Evolutionary conservation across 1,140 invertebrate species (phyloP).

Genomic region (Drosophila mayri): DNA sequence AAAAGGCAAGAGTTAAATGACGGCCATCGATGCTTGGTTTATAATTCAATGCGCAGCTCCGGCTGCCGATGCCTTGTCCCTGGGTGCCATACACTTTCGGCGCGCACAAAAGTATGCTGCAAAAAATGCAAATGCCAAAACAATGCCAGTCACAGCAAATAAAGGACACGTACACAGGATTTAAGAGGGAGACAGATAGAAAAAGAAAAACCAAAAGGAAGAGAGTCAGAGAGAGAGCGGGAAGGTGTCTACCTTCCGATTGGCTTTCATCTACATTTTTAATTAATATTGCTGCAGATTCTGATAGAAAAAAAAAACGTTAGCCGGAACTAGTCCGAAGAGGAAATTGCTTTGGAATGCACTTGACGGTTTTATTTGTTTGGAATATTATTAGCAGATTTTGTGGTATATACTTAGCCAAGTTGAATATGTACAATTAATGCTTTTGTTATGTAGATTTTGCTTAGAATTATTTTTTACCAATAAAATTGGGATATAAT

Average conservation of each 20-base stretch:
- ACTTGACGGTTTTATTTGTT: background rate
- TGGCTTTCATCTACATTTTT: slow-evolving; percentile 33
- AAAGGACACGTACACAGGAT: slow-evolving; percentile 20
- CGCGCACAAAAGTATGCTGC: slow-evolving; percentile 13
- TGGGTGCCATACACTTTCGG: slow-evolving; percentile 13
- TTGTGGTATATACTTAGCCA: background rate
- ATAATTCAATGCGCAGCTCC: slow-evolving; percentile 42
- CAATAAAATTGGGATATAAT: background rate
- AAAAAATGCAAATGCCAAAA: slow-evolving; percentile 55
- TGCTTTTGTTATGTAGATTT: background rate
- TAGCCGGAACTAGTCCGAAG: background rate
- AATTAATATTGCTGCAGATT: slow-evolving; percentile 40
- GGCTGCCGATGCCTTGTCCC: slow-evolving; percentile 1
- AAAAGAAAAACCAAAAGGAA: background rate
- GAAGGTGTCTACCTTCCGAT: slow-evolving; percentile 9
- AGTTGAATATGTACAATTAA: background rate
- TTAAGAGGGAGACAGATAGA: background rate
- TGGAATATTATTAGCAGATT: background rate
- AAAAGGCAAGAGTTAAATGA: slow-evolving; percentile 54
- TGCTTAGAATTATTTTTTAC: no score
- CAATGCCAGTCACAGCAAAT: slow-evolving; percentile 38
- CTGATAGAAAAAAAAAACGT: background rate
- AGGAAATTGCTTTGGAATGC: background rate
- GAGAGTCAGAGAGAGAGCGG: background rate
- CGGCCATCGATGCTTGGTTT: slow-evolving; percentile 48